Conservation (phyloP, 2,113 vertebrate genomes). For the Caranx ignobilis region DNA sequence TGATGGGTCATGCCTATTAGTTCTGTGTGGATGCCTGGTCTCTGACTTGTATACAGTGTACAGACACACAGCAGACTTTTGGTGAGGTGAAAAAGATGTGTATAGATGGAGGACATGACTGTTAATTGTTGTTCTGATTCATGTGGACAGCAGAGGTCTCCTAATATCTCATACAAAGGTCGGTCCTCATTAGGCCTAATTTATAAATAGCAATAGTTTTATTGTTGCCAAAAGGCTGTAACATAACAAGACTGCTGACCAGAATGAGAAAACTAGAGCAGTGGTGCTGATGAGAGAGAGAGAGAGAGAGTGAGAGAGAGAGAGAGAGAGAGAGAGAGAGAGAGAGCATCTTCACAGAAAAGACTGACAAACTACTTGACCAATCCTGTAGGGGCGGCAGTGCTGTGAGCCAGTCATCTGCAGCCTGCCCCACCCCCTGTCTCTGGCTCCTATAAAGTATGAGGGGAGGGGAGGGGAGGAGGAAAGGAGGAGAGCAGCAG, state of each 20-base stretch:
- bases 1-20: too few species aligned
- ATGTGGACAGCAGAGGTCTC: neutral
- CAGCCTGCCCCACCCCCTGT: slow-evolving; percentile 15
- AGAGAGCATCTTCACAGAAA: neutral
- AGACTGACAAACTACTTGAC: slow-evolving; percentile 72
- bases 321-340: slow-evolving; percentile 38
- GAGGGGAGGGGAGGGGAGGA: slow-evolving; percentile 4
- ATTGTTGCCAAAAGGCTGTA: slow-evolving; percentile 10
- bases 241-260: neutral
- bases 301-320: neutral
- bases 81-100: too few species aligned
- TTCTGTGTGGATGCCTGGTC: too few species aligned
- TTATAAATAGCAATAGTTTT: neutral
- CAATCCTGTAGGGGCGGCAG: slow-evolving; percentile 76
- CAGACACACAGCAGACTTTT: too few species aligned
- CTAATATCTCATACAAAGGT: neutral
- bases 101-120: too few species aligned
- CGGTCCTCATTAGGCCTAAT: slow-evolving; percentile 1
- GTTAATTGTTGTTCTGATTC: neutral
- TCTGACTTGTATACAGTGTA: neutral
- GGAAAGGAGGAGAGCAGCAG: slow-evolving; percentile 21
- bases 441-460: slow-evolving; percentile 8
- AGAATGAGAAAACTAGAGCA: neutral
- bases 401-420: slow-evolving; percentile 63
- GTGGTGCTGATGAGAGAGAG: slow-evolving; percentile 78